Conservation (phyloP, 2,797 vertebrate genomes). For the Choloepus didactylus region DNA sequence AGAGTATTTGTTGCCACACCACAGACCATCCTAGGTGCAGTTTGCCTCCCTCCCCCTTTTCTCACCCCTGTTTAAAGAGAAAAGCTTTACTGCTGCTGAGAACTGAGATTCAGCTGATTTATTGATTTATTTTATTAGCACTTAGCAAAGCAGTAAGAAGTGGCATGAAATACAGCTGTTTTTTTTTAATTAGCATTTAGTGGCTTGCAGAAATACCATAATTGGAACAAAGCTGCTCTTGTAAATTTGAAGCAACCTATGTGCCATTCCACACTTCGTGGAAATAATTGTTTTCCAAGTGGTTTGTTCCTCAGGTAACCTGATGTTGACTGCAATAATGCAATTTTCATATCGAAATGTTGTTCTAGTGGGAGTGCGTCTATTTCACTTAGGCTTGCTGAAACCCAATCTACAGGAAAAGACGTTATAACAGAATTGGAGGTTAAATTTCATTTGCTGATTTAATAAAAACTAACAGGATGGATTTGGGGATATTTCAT, state of each 20-base stretch:
- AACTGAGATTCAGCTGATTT: background rate
- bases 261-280: slow-evolving; percentile 68
- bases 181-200: background rate
- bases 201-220: background rate
- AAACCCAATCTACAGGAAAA: slow-evolving; percentile 94
- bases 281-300: slow-evolving; percentile 83
- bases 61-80: background rate
- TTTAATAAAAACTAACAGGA: slow-evolving; percentile 99
- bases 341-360: slow-evolving; percentile 88
- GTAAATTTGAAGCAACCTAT: slow-evolving; percentile 35
- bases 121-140: background rate
- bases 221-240: slow-evolving; percentile 46
- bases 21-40: accelerated
- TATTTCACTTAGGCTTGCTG: slow-evolving; percentile 87
- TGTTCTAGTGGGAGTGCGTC: slow-evolving; percentile 86
- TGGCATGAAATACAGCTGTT: background rate
- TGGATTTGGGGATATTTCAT: slow-evolving; percentile 99
- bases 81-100: background rate
- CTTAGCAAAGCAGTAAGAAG: slow-evolving; percentile 5
- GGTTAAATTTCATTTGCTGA: slow-evolving; percentile 96
- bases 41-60: accelerated
- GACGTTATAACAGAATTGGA: slow-evolving; percentile 89
- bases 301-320: slow-evolving; percentile 86
- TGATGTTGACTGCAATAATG: slow-evolving; percentile 88
- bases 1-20: background rate